Conservation (phyloP, 2,888 invertebrate genomes). For the Spialia ferax region DNA sequence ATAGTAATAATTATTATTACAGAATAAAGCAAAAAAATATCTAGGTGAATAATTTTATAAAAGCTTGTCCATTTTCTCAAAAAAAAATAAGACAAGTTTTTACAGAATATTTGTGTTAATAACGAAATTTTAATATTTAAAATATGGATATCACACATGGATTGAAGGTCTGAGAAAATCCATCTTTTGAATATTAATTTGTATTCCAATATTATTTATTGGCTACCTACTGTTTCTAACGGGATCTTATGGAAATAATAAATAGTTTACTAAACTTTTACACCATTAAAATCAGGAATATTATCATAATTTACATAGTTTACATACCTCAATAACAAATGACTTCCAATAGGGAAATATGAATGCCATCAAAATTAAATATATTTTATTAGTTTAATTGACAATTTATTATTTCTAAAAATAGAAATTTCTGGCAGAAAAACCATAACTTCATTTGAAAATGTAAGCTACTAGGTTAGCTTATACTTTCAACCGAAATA, state of each 20-base stretch:
- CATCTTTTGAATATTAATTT: constrained; percentile 16
- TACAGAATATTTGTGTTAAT: neutral
- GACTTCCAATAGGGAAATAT: constrained; percentile 15
- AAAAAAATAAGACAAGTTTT: too few species aligned
- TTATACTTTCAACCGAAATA: neutral
- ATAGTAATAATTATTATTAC: too few species aligned
- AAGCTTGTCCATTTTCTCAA: too few species aligned
- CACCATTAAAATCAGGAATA: constrained; percentile 10
- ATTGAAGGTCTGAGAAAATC: constrained; percentile 15
- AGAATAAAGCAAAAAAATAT: too few species aligned
- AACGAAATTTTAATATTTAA: neutral
- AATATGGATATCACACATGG: neutral
- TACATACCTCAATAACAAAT: constrained; percentile 13
- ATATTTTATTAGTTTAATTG: constrained; percentile 7
- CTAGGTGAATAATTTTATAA: too few species aligned
- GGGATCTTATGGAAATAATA: constrained; percentile 26
- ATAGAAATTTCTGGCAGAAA: neutral
- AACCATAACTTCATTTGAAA: neutral
- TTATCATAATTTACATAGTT: constrained; percentile 17
- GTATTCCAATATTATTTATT: constrained; percentile 22
- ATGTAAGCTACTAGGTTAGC: neutral
- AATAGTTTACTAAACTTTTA: neutral
- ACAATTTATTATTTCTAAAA: neutral
- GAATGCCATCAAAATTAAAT: neutral
- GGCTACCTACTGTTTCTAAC: constrained; percentile 29